phyloP scores from a whole-genome alignment of 2,797 vertebrate genomes.

The Crenichthys baileyi region DNA sequence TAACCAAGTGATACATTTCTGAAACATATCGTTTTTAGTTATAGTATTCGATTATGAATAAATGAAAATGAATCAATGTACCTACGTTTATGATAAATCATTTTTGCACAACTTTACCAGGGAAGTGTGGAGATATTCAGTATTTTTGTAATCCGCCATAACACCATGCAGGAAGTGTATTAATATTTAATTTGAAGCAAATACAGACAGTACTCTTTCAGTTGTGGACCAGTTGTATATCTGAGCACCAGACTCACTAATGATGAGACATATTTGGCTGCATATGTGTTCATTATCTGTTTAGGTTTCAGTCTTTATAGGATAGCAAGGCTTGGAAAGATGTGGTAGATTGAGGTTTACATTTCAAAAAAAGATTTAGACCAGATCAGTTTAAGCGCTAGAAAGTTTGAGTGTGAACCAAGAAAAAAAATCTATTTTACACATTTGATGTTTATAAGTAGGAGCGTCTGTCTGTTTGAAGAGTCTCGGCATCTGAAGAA shows the following conservation, averaged over 20 bases:
- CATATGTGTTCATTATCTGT: neutral
- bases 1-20: neutral
- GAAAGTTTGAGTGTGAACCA: neutral
- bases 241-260: neutral
- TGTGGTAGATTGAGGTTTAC: neutral
- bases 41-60: neutral
- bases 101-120: neutral
- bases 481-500: conserved; percentile 56
- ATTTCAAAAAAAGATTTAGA: neutral
- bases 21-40: neutral
- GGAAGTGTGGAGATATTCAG: neutral
- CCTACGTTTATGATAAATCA: neutral
- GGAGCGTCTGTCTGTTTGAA: conserved; percentile 2
- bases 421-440: neutral
- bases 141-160: neutral
- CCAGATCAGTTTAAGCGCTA: neutral
- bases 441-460: conserved; percentile 17
- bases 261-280: neutral
- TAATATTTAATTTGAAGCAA: neutral
- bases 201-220: neutral
- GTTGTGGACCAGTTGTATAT: neutral
- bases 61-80: neutral
- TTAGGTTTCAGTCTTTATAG: neutral
- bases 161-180: neutral
- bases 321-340: neutral